Conservation (phyloP, 2,888 invertebrate genomes). For the Dione vanillae region DNA sequence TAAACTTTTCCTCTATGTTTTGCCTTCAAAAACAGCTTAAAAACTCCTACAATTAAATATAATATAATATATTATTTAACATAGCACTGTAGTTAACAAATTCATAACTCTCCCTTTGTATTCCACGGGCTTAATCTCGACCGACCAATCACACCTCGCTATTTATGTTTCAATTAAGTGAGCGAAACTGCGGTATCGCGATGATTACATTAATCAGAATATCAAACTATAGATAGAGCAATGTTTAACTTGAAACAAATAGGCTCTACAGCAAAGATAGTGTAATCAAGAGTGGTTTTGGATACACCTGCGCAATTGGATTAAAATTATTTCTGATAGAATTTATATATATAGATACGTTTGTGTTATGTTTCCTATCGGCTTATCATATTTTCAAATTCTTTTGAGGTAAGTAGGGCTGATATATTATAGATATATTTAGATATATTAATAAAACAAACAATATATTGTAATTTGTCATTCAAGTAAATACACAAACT, state of each 20-base stretch:
- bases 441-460: no score
- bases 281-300: slow-evolving; percentile 18
- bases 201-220: slow-evolving; percentile 70
- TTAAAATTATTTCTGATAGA: background rate
- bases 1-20: background rate
- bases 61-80: slow-evolving; percentile 35
- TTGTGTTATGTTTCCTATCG: background rate
- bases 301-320: background rate
- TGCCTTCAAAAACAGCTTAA: background rate
- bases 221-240: slow-evolving; percentile 45
- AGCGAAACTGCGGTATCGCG: slow-evolving; percentile 67
- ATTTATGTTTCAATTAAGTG: slow-evolving; percentile 79
- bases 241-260: slow-evolving; percentile 41
- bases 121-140: slow-evolving; percentile 66
- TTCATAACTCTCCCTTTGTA: slow-evolving; percentile 62
- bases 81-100: slow-evolving; percentile 49
- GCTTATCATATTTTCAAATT: background rate
- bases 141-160: slow-evolving; percentile 73
- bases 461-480: no score
- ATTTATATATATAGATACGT: background rate
- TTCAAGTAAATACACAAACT: no score
- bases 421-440: no score
- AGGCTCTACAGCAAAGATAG: slow-evolving; percentile 1
- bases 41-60: background rate
- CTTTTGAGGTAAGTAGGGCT: background rate